phyloP scores from a whole-genome alignment of 2,888 invertebrate genomes.

The Rhagophthalmus giganteus region DNA sequence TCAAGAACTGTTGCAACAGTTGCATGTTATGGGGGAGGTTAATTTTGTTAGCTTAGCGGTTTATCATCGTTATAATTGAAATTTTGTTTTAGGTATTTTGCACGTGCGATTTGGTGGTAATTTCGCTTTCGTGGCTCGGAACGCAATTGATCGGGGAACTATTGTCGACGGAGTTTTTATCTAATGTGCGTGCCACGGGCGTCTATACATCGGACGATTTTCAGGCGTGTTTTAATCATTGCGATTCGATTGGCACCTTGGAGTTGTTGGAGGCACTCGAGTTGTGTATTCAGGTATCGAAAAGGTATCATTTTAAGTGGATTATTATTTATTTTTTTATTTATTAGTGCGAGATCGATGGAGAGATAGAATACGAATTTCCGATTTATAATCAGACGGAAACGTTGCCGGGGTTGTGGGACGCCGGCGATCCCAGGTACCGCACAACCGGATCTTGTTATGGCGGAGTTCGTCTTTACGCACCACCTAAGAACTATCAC shows the following conservation, averaged over 20 bases:
- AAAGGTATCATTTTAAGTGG: too few species aligned
- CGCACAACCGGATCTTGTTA: constrained; percentile 58
- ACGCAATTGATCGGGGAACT: constrained; percentile 68
- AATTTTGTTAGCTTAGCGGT: constrained; percentile 11
- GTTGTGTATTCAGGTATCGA: constrained; percentile 68
- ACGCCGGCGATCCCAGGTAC: constrained; percentile 60
- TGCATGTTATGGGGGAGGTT: constrained; percentile 69
- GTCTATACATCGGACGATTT: constrained; percentile 74
- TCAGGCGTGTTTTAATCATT: constrained; percentile 70
- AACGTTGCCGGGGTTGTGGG: constrained; percentile 69
- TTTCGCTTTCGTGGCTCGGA: constrained; percentile 71
- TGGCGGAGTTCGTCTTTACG: constrained; percentile 65
- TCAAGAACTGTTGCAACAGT: constrained; percentile 63
- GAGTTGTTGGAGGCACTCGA: constrained; percentile 71
- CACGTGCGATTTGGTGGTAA: constrained; percentile 64
- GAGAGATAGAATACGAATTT: constrained; percentile 75
- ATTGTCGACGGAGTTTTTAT: constrained; percentile 60
- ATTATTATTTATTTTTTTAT: background rate
- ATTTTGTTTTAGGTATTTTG: constrained; percentile 45
- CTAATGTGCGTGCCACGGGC: constrained; percentile 63
- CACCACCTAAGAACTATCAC: constrained; percentile 61
- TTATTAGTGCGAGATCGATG: constrained; percentile 67
- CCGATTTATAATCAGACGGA: constrained; percentile 71
- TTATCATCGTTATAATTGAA: background rate
- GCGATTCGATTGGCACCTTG: constrained; percentile 69